Percentiles rank a stretch among this genome's conserved stretches.
These are phyloP conservation scores for Pachliopta kotzebuea DNA, from an alignment of 2,888 invertebrate species.

Conservation along the genomic window DNA sequence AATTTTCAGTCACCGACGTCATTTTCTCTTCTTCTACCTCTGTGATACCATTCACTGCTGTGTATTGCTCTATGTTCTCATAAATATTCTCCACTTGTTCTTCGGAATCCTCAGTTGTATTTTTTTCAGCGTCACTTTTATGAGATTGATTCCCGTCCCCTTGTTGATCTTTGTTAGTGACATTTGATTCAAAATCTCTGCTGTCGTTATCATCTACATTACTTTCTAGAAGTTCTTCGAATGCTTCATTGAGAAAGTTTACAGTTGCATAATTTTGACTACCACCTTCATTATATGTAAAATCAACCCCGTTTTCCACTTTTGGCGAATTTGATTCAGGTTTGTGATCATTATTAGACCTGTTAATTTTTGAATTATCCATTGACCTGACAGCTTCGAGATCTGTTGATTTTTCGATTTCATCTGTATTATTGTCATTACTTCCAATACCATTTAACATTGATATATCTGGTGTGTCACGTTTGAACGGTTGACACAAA, in stretches of 20 bases:
- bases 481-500: conserved; percentile 30
- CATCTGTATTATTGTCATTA: conserved; percentile 15
- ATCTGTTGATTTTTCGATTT: background rate
- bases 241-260: conserved; percentile 63
- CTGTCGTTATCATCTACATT: conserved; percentile 68
- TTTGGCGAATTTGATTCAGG: conserved; percentile 31
- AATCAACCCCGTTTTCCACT: conserved; percentile 30
- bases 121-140: conserved; percentile 35
- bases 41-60: conserved; percentile 33
- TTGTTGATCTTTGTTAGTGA: conserved; percentile 41
- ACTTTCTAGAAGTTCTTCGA: conserved; percentile 70
- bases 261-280: conserved; percentile 64
- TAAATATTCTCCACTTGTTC: conserved; percentile 27
- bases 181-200: conserved; percentile 42
- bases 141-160: conserved; percentile 29
- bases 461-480: conserved; percentile 24
- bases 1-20: conserved; percentile 58
- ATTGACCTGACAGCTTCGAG: background rate
- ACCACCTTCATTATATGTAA: conserved; percentile 52
- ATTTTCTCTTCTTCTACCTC: conserved; percentile 44
- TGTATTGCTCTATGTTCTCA: conserved; percentile 29
- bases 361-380: background rate
- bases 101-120: conserved; percentile 31
- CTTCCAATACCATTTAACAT: conserved; percentile 34
- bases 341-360: background rate